A percentile compares a stretch with the other conserved stretches of the same genome.
Evolutionary conservation across 2,888 invertebrate genomes (phyloP).

Genomic region (Blomia tropicalis): DNA sequence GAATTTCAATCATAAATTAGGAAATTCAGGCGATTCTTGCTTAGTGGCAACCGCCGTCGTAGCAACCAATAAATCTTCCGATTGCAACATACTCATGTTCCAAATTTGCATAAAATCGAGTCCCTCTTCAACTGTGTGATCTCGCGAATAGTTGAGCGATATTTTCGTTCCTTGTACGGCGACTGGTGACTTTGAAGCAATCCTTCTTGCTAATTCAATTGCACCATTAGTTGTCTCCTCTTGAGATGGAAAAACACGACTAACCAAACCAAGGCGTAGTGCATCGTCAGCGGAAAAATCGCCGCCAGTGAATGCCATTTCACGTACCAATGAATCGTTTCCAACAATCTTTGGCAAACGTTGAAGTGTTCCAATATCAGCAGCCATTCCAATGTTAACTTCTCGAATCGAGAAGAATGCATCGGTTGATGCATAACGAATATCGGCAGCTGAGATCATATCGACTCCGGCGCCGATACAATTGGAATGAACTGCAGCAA

Average conservation of each 20-base stretch:
- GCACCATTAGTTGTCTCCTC: slow-evolving; percentile 56
- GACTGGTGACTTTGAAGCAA: slow-evolving; percentile 77
- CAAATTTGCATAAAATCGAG: slow-evolving; percentile 67
- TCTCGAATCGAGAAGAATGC: slow-evolving; percentile 81
- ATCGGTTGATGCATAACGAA: slow-evolving; percentile 74
- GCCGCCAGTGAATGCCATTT: slow-evolving; percentile 37
- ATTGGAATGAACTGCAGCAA: slow-evolving; percentile 65
- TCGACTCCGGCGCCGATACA: slow-evolving; percentile 86
- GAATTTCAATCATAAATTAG: too few species aligned
- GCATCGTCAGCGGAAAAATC: not conserved
- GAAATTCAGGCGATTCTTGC: not conserved
- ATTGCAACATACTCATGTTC: slow-evolving; percentile 40
- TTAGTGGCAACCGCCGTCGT: slow-evolving; percentile 55
- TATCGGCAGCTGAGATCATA: slow-evolving; percentile 71
- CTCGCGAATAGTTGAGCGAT: slow-evolving; percentile 65
- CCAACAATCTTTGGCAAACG: slow-evolving; percentile 77
- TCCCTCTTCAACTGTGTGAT: slow-evolving; percentile 68
- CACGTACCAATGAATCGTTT: slow-evolving; percentile 66
- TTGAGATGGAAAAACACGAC: slow-evolving; percentile 51
- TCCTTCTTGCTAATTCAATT: slow-evolving; percentile 54
- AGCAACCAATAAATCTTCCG: slow-evolving; percentile 47
- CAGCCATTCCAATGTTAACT: slow-evolving; percentile 61
- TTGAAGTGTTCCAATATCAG: slow-evolving; percentile 86
- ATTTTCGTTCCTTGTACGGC: slow-evolving; percentile 82
- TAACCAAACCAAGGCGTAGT: slow-evolving; percentile 61